These are phyloP conservation scores for Tromatobia lineatoria DNA, from an alignment of 2,888 invertebrate species.

Conservation along the genomic window DNA sequence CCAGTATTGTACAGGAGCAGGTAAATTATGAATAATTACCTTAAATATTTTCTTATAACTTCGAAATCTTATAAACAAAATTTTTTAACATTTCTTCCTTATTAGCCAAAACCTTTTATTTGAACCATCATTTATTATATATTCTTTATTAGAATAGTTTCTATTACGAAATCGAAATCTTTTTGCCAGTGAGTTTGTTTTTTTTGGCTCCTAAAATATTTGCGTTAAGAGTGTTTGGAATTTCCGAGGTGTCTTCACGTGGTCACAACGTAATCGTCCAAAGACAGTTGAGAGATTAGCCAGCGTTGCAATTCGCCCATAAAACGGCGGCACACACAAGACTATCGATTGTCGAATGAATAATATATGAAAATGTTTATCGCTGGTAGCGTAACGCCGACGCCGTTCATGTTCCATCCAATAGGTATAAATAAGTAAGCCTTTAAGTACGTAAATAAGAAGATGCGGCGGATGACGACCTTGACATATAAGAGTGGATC, in stretches of 20 bases:
- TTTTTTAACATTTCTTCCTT: too few species aligned
- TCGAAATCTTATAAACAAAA: too few species aligned
- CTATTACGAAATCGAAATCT: too few species aligned
- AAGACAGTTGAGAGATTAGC: not conserved
- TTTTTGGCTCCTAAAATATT: too few species aligned
- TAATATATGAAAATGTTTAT: constrained; percentile 64
- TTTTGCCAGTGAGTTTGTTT: too few species aligned
- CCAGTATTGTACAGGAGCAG: too few species aligned
- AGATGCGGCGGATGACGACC: constrained; percentile 77
- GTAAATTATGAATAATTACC: too few species aligned
- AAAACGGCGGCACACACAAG: constrained; percentile 25
- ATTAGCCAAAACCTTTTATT: too few species aligned
- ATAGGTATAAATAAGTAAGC: constrained; percentile 63
- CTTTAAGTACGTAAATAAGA: constrained; percentile 68
- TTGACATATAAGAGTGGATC: constrained; percentile 77
- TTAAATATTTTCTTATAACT: too few species aligned
- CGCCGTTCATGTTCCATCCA: constrained; percentile 34
- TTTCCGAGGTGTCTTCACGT: not conserved
- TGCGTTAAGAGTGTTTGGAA: not conserved
- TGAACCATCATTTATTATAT: too few species aligned
- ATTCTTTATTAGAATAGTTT: too few species aligned
- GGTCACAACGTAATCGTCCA: not conserved
- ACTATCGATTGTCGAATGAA: constrained; percentile 64
- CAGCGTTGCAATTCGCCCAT: constrained; percentile 25
- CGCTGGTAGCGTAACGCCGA: constrained; percentile 34